Evolutionary conservation across 2,888 invertebrate species (phyloP).

Genomic region (Andricus curvator): DNA sequence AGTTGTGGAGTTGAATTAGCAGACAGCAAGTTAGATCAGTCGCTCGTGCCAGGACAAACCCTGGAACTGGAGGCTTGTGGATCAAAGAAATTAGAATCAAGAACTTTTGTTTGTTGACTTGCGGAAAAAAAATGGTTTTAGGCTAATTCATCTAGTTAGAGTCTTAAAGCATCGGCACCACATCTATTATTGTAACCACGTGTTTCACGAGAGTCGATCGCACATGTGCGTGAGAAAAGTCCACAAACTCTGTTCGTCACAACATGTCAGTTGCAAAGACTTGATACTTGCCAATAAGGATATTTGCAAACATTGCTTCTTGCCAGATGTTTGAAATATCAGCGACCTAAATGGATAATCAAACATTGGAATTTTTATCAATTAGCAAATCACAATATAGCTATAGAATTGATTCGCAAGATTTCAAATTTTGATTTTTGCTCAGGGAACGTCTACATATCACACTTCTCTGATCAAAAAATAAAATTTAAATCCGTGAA

Average conservation of each 20-base stretch:
- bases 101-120: background rate
- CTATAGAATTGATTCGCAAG: background rate
- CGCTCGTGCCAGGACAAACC: background rate
- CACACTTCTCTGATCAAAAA: too few relatives aligned
- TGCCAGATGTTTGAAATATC: background rate
- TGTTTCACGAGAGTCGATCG: background rate
- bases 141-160: background rate
- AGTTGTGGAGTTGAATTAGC: background rate
- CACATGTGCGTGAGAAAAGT: background rate
- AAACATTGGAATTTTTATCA: background rate
- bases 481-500: too few relatives aligned
- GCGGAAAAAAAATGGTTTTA: background rate
- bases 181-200: conserved; percentile 4
- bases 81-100: background rate
- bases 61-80: background rate
- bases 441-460: too few relatives aligned
- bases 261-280: background rate
- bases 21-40: background rate
- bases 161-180: background rate
- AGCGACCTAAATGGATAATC: background rate
- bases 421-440: background rate
- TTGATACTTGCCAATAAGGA: conserved; percentile 4
- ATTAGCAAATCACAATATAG: background rate
- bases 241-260: background rate
- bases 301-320: background rate